phyloP scores from a whole-genome alignment of 2,888 invertebrate species.

The Caenorhabditis sp. region DNA sequence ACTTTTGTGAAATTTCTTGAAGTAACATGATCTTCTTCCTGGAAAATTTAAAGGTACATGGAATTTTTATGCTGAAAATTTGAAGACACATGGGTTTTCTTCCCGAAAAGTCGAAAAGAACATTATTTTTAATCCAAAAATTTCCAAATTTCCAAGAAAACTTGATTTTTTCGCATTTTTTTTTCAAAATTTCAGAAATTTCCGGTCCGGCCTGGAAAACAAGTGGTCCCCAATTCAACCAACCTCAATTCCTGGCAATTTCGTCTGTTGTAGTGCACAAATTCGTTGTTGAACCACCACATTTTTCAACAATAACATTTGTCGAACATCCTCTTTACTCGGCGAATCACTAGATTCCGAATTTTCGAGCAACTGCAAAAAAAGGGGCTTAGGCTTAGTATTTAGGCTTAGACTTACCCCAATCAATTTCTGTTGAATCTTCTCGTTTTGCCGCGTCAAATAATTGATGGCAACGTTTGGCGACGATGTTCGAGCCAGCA shows the following conservation, averaged over 20 bases:
- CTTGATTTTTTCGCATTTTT: too few relatives aligned
- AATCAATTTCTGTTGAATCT: slow-evolving; percentile 44
- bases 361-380: slow-evolving; percentile 16
- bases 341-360: slow-evolving; percentile 25
- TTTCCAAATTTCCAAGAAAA: too few relatives aligned
- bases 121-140: too few relatives aligned
- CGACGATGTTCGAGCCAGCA: slow-evolving; percentile 47
- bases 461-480: slow-evolving; percentile 42
- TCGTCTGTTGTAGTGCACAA: slow-evolving; percentile 29
- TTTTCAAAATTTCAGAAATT: not conserved
- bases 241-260: slow-evolving; percentile 37
- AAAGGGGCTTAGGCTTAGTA: not conserved
- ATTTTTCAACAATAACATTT: slow-evolving; percentile 35
- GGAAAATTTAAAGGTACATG: too few relatives aligned
- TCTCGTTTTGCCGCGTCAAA: slow-evolving; percentile 42
- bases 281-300: slow-evolving; percentile 33
- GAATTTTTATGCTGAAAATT: too few relatives aligned
- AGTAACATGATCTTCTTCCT: too few relatives aligned
- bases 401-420: slow-evolving; percentile 6
- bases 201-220: not conserved
- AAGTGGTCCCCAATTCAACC: not conserved
- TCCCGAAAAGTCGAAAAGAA: too few relatives aligned
- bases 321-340: slow-evolving; percentile 24
- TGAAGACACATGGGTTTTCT: too few relatives aligned
- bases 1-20: too few relatives aligned